Base-by-base conservation (phyloP, 2,888 invertebrate genomes). In the Macaria notata region DNA sequence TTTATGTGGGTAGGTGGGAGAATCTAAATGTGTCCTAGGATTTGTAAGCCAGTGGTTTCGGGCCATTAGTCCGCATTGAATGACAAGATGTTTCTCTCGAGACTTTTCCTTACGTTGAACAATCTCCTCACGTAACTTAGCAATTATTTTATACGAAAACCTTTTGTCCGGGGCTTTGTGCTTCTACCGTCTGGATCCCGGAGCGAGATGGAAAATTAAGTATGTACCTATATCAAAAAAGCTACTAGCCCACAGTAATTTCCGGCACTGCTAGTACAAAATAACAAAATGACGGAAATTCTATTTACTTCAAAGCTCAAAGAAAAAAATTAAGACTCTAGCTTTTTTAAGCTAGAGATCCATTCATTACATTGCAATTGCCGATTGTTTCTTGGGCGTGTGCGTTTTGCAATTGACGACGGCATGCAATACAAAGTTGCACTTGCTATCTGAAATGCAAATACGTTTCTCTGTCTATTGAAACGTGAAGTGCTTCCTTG, bases 401-500 rank as follows among this genome's bases (percentile, higher is more conserved):
- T 36, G 4, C 33, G 33, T 6, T 36, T 4, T 31, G 29, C 42
- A 49, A 49, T 31, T 8, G 9, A 33, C 9, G 31, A 33, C 5
- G 9, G 9, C 9, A 8, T 9, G 31, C 48, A 29, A 30, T 41
- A 42, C 42, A 31, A 42, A 49, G 49, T 49, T 43, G 43, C 33
- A 31, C 31, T 42, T 46, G 41, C 33, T 42, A 31, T 33, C 46
- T 46, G 19, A 41, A 42, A 54, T 54, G 48, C 45, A 51, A 47
- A 54, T 55, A 31, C 9, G 44, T 57, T 53, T 48, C 45, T 56
- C 47, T 42, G 49, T 36, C 46, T 46, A 50, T 46, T 54, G 46
- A 53, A 44, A 52, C 39, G 55, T 54, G 54, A 59, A 57, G 41
- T 49, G 60, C 44, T 64, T 57, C 56, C 46, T 55, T 59, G 54